phyloP scores from a whole-genome alignment of 2,888 invertebrate species.

The Venusia cambrica region DNA sequence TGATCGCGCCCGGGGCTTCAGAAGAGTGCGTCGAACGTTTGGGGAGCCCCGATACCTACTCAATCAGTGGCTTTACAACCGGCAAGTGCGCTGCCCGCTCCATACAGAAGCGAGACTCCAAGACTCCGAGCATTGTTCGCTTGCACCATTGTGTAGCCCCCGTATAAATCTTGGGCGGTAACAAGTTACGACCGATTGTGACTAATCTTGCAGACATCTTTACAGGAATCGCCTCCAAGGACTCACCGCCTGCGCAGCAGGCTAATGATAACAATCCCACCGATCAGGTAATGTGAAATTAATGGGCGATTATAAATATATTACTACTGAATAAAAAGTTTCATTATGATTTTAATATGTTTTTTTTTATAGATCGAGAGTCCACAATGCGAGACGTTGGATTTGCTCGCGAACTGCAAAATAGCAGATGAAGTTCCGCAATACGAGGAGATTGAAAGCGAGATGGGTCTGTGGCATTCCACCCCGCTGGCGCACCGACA shows the following conservation, averaged over 20 bases:
- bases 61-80: constrained; percentile 49
- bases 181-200: constrained; percentile 51
- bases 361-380: constrained; percentile 42
- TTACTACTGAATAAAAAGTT: neutral
- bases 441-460: constrained; percentile 67
- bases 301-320: constrained; percentile 16
- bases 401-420: constrained; percentile 65
- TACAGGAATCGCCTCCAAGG: constrained; percentile 65
- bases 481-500: constrained; percentile 67
- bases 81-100: constrained; percentile 30
- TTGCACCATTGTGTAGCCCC: constrained; percentile 51
- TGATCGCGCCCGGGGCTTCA: constrained; percentile 47
- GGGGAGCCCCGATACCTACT: constrained; percentile 29
- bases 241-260: constrained; percentile 67
- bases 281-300: constrained; percentile 42
- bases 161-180: constrained; percentile 45
- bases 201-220: constrained; percentile 42
- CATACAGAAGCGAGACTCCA: constrained; percentile 6
- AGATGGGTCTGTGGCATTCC: constrained; percentile 77
- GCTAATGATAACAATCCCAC: constrained; percentile 50
- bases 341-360: too few species aligned
- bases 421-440: constrained; percentile 48
- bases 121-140: constrained; percentile 42
- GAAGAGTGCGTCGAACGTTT: constrained; percentile 36
- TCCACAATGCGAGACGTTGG: constrained; percentile 60